phyloP scores from a whole-genome alignment of 2,113 vertebrate species.

The Pluvianellus socialis region DNA sequence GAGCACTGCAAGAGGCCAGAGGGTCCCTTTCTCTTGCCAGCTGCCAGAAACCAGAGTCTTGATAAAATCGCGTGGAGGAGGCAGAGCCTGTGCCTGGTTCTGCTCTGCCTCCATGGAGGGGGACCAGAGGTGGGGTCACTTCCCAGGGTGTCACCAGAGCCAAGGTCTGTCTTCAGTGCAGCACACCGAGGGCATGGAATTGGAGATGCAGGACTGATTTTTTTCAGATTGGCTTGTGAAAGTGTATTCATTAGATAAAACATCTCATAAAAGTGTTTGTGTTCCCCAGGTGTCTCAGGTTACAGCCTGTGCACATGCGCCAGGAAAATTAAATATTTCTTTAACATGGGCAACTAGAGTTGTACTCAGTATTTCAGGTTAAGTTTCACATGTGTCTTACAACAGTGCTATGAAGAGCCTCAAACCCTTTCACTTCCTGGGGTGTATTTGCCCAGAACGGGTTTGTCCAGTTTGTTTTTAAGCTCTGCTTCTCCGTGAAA shows the following conservation, averaged over 20 bases:
- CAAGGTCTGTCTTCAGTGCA: not conserved
- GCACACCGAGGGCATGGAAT: rapidly evolving
- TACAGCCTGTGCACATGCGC: not conserved
- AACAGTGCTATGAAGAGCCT: rapidly evolving
- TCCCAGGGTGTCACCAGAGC: not conserved
- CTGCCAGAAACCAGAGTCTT: rapidly evolving
- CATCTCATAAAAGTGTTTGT: rapidly evolving
- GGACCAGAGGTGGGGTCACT: not conserved
- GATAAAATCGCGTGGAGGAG: rapidly evolving
- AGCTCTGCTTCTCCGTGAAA: not conserved
- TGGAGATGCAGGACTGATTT: not conserved
- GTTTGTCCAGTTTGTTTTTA: not conserved
- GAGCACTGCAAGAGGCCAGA: rapidly evolving
- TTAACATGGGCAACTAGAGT: rapidly evolving
- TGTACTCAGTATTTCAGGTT: not conserved
- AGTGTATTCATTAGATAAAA: not conserved
- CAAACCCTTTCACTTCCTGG: not conserved
- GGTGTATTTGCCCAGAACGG: not conserved
- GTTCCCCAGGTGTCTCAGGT: not conserved
- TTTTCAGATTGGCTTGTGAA: not conserved
- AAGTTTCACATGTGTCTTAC: not conserved
- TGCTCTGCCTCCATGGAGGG: not conserved
- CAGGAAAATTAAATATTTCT: not conserved
- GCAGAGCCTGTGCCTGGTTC: not conserved
- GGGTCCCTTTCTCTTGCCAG: rapidly evolving